Evolutionary conservation across 35 echinoderm and acorn worm species (phyloP).

Genomic region (Apostichopus parvimensis): DNA sequence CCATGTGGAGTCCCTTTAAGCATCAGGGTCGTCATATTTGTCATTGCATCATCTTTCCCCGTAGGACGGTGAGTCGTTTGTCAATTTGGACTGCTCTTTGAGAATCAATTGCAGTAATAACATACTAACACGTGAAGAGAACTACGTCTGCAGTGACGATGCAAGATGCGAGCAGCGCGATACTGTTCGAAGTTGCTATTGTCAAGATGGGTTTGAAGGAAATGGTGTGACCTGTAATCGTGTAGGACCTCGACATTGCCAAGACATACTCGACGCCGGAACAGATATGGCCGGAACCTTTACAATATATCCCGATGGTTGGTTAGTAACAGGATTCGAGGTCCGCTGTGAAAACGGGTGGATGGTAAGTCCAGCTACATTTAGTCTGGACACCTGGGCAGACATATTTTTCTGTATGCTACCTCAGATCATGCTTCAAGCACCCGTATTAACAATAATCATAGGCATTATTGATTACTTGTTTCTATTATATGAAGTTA

Average conservation of each 20-base stretch:
- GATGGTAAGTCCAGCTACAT: no score
- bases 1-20: no score
- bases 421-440: no score
- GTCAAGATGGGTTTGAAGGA: neutral
- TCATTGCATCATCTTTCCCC: neutral
- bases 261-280: neutral
- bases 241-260: neutral
- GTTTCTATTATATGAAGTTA: no score
- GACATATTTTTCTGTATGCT: no score
- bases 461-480: no score
- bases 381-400: no score
- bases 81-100: neutral
- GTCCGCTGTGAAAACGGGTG: no score
- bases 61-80: neutral
- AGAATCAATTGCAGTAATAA: neutral
- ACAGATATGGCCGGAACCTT: neutral
- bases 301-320: neutral
- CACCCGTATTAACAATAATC: no score
- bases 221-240: neutral
- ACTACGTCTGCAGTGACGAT: neutral
- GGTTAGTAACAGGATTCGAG: no score
- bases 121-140: neutral
- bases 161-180: neutral
- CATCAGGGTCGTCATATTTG: neutral
- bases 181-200: neutral